A percentile compares a stretch with the other conserved stretches of the same genome.
Evolutionary conservation across 2,888 invertebrate species (phyloP).

Genomic region (Ennomos erosarius): DNA sequence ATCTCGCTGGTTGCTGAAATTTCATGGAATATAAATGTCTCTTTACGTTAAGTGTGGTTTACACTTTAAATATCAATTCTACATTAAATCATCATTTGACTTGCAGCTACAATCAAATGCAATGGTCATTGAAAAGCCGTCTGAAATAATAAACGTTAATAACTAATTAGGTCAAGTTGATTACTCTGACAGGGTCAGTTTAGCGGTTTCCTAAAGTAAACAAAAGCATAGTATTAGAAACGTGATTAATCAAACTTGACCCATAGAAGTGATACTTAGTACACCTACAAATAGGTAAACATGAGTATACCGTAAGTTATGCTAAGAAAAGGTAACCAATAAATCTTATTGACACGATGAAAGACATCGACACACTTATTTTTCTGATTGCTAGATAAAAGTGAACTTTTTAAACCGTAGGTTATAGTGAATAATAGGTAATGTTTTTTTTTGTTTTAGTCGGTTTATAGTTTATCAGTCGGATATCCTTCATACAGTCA

Average conservation of each 20-base stretch:
- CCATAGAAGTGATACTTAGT: background rate
- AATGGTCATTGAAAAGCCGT: background rate
- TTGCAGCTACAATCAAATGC: background rate
- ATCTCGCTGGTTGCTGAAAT: too few relatives aligned
- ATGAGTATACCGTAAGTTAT: background rate
- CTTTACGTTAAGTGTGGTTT: too few relatives aligned
- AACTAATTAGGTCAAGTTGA: constrained; percentile 28
- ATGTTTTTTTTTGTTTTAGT: too few relatives aligned
- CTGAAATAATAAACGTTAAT: background rate
- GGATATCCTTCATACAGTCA: too few relatives aligned
- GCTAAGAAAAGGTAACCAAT: background rate
- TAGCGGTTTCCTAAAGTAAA: constrained; percentile 22
- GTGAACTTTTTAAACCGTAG: too few relatives aligned
- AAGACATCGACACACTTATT: too few relatives aligned
- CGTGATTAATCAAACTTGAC: constrained; percentile 14
- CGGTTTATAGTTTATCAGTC: too few relatives aligned
- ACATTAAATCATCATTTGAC: too few relatives aligned
- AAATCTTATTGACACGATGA: background rate
- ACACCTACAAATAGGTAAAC: background rate
- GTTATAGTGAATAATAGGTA: too few relatives aligned
- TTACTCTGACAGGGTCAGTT: constrained; percentile 22
- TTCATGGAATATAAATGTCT: too few relatives aligned
- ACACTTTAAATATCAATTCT: too few relatives aligned
- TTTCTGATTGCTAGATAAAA: too few relatives aligned
- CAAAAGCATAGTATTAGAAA: constrained; percentile 7